Conservation (phyloP, 2,113 vertebrate genomes). For the Carlito syrichta region DNA sequence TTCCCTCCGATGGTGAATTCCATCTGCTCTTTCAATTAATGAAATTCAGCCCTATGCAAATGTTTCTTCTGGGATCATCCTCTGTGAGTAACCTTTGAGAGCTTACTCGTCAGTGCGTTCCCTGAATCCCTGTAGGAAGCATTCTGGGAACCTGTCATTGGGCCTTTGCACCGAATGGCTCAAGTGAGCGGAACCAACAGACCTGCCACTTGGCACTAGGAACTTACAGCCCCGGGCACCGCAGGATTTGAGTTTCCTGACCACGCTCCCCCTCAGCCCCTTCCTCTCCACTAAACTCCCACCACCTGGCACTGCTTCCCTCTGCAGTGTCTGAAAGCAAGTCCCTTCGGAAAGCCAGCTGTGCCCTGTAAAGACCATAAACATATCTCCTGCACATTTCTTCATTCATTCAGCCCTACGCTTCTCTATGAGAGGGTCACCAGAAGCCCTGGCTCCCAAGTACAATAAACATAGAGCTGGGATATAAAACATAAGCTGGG, state of each 20-base stretch:
- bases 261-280: too few relatives aligned
- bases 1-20: not conserved
- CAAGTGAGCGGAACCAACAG: not conserved
- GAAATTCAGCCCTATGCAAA: not conserved
- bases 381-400: not conserved
- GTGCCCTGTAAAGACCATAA: not conserved
- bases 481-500: too few relatives aligned
- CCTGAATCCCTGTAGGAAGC: not conserved
- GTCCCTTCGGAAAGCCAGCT: not conserved
- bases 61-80: not conserved
- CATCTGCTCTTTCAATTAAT: slow-evolving; percentile 36
- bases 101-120: not conserved
- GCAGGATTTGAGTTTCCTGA: not conserved
- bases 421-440: not conserved
- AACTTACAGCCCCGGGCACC: not conserved
- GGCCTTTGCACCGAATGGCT: not conserved
- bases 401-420: not conserved
- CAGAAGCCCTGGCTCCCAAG: not conserved
- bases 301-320: not conserved
- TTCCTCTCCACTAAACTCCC: not conserved
- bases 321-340: accelerated
- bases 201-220: not conserved
- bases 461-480: too few relatives aligned
- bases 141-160: not conserved
- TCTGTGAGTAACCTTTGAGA: not conserved